Evolutionary conservation across 2,888 invertebrate species (phyloP).

Genomic region (Tenthredo notha): DNA sequence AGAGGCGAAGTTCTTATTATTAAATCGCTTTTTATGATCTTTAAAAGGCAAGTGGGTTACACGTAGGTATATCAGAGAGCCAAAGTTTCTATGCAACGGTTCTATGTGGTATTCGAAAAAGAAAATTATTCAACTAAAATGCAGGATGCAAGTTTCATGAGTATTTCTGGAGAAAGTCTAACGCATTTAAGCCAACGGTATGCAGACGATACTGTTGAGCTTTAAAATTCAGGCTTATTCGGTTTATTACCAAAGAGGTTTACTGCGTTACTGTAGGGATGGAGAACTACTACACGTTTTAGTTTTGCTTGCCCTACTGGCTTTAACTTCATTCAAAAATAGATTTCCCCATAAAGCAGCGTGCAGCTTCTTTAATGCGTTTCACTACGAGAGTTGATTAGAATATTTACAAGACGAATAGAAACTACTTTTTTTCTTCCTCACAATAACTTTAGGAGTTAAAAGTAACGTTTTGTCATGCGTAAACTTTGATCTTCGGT

Average conservation of each 20-base stretch:
- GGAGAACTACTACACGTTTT: not conserved
- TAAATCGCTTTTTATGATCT: not conserved
- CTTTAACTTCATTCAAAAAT: slow-evolving; percentile 30
- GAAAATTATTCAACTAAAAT: not conserved
- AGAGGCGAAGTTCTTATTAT: not conserved
- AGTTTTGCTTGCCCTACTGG: not conserved
- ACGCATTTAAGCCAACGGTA: not conserved
- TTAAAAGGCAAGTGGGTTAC: not conserved
- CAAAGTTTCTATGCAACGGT: not conserved
- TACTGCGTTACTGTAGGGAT: not conserved
- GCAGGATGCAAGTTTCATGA: slow-evolving; percentile 10
- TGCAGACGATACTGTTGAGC: not conserved
- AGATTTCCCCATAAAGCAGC: slow-evolving; percentile 41
- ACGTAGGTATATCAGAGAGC: not conserved
- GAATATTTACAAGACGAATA: not conserved
- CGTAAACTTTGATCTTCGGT: not conserved
- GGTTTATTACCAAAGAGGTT: slow-evolving; percentile 22
- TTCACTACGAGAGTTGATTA: slow-evolving; percentile 10
- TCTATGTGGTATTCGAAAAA: not conserved
- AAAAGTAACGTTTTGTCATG: not conserved
- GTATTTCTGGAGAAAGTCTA: slow-evolving; percentile 37
- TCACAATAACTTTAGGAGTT: not conserved
- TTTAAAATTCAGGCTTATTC: not conserved
- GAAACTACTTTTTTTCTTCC: not conserved
- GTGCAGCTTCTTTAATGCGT: slow-evolving; percentile 25